Evolutionary conservation across 2,888 invertebrate genomes (phyloP), one percentile per base, ranked within the genome.

Genomic region (Laothoe populi): DNA sequence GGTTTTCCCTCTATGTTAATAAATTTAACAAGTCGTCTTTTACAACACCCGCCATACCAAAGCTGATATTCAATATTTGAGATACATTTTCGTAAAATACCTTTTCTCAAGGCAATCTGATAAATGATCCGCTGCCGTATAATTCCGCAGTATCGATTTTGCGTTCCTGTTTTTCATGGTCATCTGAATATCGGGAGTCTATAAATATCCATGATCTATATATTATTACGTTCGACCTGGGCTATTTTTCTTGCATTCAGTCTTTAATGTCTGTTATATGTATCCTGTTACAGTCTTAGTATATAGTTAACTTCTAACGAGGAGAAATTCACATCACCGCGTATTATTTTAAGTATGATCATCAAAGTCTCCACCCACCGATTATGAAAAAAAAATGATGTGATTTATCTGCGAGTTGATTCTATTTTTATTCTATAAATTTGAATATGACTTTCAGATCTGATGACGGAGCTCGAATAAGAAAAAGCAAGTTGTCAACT

Each of bases 111-210:
- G 48, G 38, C 48, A 38, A 58, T 62, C 42, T 59, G 62, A 59
- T 62, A n/a, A 62, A 62, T 62, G 48, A 59, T 42, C 21, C 26
- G 58, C 48, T 40, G 40, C 38, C 42, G 58, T 42, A 62, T 38
- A 49, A 49, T 62, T 48, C 48, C 26, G 31, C 49, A 23, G 49
- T 42, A 62, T 59, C 16, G 49, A 49, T 57, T 42, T 24, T 48
- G 21, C 42, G 23, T 58, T 42, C 59, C 45, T 45, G 31, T 59
- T 31, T 58, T 45, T 31, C 44, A 45, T 19, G 59, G 26, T 31
- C 49, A 49, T 49, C 16, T 26, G 7, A 49, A 49, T 53, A 11
- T 35, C 53, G 31, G 3, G 53, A 53, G 19, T 19, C 35, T 21
- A 53, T 35, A 53, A 31, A 53, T 53, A 53, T 31, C 31, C 11